Conservation (phyloP, 2,888 invertebrate genomes). For the Plagodis dolabraria region DNA sequence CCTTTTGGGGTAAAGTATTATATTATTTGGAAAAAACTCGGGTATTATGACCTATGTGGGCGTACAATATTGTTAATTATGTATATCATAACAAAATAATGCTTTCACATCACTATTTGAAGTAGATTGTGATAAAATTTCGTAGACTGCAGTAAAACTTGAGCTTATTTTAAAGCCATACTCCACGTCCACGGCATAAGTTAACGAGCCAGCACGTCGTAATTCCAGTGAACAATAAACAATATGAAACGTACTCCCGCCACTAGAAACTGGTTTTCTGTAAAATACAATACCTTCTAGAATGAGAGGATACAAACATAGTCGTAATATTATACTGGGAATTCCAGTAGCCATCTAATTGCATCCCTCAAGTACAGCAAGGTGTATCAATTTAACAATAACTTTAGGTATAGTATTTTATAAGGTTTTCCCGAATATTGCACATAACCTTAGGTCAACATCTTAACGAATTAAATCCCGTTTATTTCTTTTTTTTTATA, state of each 20-base stretch:
- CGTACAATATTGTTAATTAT: too few species aligned
- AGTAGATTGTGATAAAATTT: slow-evolving; percentile 19
- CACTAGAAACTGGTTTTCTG: slow-evolving; percentile 45
- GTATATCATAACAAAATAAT: too few species aligned
- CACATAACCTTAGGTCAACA: too few species aligned
- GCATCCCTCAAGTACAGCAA: too few species aligned
- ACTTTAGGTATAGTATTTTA: too few species aligned
- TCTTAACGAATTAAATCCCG: too few species aligned
- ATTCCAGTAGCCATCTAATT: background rate
- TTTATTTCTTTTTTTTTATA: too few species aligned
- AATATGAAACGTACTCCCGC: slow-evolving; percentile 51
- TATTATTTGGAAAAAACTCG: too few species aligned
- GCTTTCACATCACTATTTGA: background rate
- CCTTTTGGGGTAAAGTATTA: too few species aligned
- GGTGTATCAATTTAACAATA: too few species aligned
- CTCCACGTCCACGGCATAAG: slow-evolving; percentile 49
- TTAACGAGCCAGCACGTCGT: slow-evolving; percentile 46
- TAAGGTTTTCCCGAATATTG: too few species aligned
- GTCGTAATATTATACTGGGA: slow-evolving; percentile 29
- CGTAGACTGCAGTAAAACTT: slow-evolving; percentile 4
- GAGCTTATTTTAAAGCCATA: slow-evolving; percentile 34
- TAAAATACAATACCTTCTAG: slow-evolving; percentile 50
- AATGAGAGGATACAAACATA: slow-evolving; percentile 46
- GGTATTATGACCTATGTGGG: too few species aligned
- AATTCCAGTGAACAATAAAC: slow-evolving; percentile 51